phyloP scores from a whole-genome alignment of 2,888 invertebrate genomes.

The Idaea dimidiata region DNA sequence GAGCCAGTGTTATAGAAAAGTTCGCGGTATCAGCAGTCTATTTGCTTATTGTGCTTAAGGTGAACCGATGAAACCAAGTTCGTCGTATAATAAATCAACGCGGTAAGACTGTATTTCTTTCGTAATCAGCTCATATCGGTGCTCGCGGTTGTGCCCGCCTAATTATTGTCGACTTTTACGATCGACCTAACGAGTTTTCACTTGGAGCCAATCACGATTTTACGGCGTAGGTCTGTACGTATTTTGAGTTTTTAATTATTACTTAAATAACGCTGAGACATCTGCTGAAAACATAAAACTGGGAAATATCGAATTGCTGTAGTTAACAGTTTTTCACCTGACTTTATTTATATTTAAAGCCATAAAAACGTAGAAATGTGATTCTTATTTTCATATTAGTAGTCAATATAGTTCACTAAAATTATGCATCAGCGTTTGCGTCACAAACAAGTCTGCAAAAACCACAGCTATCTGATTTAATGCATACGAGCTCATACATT shows the following conservation, averaged over 20 bases:
- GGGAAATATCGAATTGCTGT: constrained; percentile 13
- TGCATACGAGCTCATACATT: too few species aligned
- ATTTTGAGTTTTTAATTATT: constrained; percentile 71
- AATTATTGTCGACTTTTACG: constrained; percentile 80
- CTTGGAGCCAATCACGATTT: constrained; percentile 78
- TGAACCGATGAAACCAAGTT: constrained; percentile 63
- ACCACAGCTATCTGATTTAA: too few species aligned
- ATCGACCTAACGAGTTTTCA: constrained; percentile 77
- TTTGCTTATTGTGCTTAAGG: too few species aligned
- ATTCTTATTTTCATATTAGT: too few species aligned
- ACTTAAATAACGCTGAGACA: constrained; percentile 35
- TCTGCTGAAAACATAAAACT: constrained; percentile 30
- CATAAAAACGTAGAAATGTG: not conserved
- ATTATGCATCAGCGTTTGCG: too few species aligned
- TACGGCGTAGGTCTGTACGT: constrained; percentile 65
- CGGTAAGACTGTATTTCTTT: constrained; percentile 77
- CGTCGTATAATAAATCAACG: constrained; percentile 71
- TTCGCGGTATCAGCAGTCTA: too few species aligned
- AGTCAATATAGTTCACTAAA: too few species aligned
- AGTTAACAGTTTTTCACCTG: not conserved
- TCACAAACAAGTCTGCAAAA: too few species aligned
- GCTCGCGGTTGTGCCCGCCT: constrained; percentile 74
- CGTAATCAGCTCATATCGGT: constrained; percentile 79
- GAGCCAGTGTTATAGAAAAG: too few species aligned
- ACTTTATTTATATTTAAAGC: not conserved